Conservation (phyloP, 2,888 invertebrate genomes). For the Antheraea assamensis region DNA sequence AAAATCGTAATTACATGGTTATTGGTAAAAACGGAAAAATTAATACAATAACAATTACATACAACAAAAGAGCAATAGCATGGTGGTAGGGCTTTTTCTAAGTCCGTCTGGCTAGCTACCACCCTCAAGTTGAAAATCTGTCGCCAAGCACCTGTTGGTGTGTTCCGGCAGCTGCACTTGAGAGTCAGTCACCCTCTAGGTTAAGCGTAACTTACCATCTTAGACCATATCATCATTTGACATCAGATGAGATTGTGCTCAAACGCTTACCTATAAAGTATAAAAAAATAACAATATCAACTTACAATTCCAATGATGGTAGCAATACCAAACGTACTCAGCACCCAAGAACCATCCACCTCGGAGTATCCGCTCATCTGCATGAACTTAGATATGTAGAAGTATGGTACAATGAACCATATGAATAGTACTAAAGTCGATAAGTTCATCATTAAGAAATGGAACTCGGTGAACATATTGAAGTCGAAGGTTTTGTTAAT, state of each 20-base stretch:
- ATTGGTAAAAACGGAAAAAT: background rate
- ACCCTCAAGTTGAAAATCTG: no score
- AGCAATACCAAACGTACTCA: slow-evolving; percentile 93
- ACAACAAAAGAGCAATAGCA: no score
- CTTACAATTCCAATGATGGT: slow-evolving; percentile 95
- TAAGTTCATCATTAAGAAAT: slow-evolving; percentile 91
- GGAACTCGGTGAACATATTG: slow-evolving; percentile 90
- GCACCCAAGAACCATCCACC: slow-evolving; percentile 87
- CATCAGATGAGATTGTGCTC: no score
- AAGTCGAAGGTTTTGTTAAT: slow-evolving; percentile 90
- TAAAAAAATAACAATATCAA: no score
- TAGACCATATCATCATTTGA: no score
- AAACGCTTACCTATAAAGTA: no score
- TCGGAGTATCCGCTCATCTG: slow-evolving; percentile 83
- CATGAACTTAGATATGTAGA: slow-evolving; percentile 94
- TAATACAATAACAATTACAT: background rate
- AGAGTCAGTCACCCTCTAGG: no score
- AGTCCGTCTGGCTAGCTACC: no score
- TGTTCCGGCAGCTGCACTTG: no score
- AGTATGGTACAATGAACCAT: slow-evolving; percentile 97
- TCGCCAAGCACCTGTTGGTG: no score
- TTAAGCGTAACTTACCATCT: no score
- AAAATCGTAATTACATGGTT: background rate
- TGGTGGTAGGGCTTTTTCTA: no score
- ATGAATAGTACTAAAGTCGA: slow-evolving; percentile 95